Evolutionary conservation across 2,888 invertebrate genomes (phyloP).

Genomic region (Caenorhabditis becei): DNA sequence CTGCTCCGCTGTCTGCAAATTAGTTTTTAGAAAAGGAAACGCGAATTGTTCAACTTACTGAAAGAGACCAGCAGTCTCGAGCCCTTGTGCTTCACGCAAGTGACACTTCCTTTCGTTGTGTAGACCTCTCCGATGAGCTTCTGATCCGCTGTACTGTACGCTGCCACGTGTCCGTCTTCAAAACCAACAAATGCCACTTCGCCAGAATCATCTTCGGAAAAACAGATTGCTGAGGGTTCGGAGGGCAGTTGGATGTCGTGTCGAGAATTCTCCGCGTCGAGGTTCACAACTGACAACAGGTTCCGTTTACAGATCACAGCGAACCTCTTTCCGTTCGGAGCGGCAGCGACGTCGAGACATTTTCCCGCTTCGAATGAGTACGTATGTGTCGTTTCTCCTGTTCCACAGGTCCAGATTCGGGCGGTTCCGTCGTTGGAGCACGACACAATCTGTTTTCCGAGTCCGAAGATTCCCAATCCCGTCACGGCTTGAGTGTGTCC

Average conservation of each 20-base stretch:
- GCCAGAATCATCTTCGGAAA: slow-evolving; percentile 32
- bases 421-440: slow-evolving; percentile 87
- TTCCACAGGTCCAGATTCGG: slow-evolving; percentile 64
- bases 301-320: slow-evolving; percentile 46
- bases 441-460: slow-evolving; percentile 87
- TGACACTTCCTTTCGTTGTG: slow-evolving; percentile 82
- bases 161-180: slow-evolving; percentile 40
- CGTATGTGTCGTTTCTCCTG: slow-evolving; percentile 18
- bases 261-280: slow-evolving; percentile 3
- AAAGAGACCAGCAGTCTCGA: slow-evolving; percentile 85
- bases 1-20: slow-evolving; percentile 85
- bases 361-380: slow-evolving; percentile 65
- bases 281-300: slow-evolving; percentile 18
- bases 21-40: no score
- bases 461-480: slow-evolving; percentile 86
- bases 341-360: slow-evolving; percentile 61
- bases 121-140: slow-evolving; percentile 37
- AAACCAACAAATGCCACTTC: slow-evolving; percentile 54
- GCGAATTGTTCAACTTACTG: no score
- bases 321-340: slow-evolving; percentile 18
- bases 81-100: slow-evolving; percentile 83
- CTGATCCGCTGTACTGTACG: slow-evolving; percentile 13
- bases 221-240: slow-evolving; percentile 8
- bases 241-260: slow-evolving; percentile 10
- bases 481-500: slow-evolving; percentile 86